Evolutionary conservation across 1,140 invertebrate genomes (phyloP).

Genomic region (Brachionus paranguensis): DNA sequence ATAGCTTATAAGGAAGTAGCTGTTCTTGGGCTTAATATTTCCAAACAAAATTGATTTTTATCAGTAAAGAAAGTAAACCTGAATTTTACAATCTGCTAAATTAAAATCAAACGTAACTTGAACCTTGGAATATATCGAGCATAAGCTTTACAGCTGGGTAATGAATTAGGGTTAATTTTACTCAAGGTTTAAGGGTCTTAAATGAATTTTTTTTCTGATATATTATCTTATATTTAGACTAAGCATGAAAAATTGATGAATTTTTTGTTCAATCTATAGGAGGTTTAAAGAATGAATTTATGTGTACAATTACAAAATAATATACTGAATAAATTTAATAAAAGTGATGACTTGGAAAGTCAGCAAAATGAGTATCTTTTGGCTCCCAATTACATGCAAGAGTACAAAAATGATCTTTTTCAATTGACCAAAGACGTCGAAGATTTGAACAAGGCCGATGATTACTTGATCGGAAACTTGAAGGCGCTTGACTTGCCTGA

Average conservation of each 20-base stretch:
- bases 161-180: not conserved
- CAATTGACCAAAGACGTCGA: constrained; percentile 12
- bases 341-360: not conserved
- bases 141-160: not conserved
- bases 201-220: not conserved
- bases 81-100: not conserved
- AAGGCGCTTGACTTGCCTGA: not conserved
- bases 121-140: not conserved
- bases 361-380: not conserved
- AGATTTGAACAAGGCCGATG: constrained; percentile 19
- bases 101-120: not conserved
- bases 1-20: not conserved
- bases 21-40: not conserved
- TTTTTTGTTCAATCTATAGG: not conserved
- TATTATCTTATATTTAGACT: not conserved
- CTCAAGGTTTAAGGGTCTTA: not conserved
- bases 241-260: not conserved
- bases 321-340: not conserved
- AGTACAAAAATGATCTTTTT: constrained; percentile 12
- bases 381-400: not conserved
- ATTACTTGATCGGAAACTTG: constrained; percentile 15
- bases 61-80: not conserved
- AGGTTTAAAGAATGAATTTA: not conserved
- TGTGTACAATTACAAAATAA: not conserved
- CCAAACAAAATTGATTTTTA: not conserved